Percentiles rank a stretch among this genome's conserved stretches.
Evolutionary conservation across 2,888 invertebrate species (phyloP).

Genomic region (Sepioteuthis lessoniana): DNA sequence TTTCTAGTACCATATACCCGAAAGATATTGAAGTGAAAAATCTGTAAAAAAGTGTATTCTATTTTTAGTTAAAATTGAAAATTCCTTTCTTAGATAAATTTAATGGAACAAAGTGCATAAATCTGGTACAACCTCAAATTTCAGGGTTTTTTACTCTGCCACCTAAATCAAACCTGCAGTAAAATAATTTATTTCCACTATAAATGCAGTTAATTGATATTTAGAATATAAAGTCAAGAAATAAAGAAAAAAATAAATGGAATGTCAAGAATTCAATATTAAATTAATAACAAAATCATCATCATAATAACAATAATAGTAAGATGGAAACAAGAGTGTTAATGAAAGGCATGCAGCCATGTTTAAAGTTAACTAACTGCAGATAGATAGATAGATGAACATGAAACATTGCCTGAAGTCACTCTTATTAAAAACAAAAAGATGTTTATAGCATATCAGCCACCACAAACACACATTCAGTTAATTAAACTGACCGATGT

Average conservation of each 20-base stretch:
- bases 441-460: too few relatives aligned
- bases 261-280: constrained; percentile 16
- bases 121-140: too few relatives aligned
- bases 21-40: too few relatives aligned
- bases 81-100: too few relatives aligned
- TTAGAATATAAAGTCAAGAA: background rate
- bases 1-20: too few relatives aligned
- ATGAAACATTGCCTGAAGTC: background rate
- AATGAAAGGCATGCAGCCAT: background rate
- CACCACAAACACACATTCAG: background rate
- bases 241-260: background rate
- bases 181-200: too few relatives aligned
- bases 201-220: background rate
- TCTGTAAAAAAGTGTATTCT: too few relatives aligned
- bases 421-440: background rate
- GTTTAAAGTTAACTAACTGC: background rate
- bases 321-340: background rate
- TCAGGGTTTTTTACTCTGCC: too few relatives aligned
- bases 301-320: too few relatives aligned
- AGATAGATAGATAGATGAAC: background rate
- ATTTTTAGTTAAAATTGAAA: too few relatives aligned
- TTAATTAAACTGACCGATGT: background rate
- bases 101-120: too few relatives aligned
- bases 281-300: background rate
- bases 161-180: too few relatives aligned